Conservation (phyloP, 1,140 invertebrate species). For the Drosophila parabipectinata region DNA sequence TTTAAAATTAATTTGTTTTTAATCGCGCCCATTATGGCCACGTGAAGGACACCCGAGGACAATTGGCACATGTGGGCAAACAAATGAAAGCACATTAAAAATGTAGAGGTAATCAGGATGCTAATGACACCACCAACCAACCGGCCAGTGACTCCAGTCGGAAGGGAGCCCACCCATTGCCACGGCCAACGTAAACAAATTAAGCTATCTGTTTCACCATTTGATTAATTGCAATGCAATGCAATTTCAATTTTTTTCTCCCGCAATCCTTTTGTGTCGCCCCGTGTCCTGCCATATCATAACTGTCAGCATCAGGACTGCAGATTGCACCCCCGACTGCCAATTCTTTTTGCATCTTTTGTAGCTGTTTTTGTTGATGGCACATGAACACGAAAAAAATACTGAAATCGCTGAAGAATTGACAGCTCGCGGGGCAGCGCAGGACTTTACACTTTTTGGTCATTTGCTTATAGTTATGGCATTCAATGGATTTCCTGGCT, state of each 20-base stretch:
- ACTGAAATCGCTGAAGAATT: constrained; percentile 29
- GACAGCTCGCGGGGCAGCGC: constrained; percentile 31
- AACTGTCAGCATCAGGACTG: constrained; percentile 55
- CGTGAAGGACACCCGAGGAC: constrained; percentile 21
- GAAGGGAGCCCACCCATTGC: constrained; percentile 9
- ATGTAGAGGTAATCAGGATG: constrained; percentile 63
- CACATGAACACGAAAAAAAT: constrained; percentile 22
- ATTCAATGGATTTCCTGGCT: constrained; percentile 61
- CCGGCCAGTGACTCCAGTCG: background rate
- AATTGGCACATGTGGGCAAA: constrained; percentile 61
- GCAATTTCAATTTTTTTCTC: constrained; percentile 35
- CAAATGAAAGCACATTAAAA: constrained; percentile 67
- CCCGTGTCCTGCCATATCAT: constrained; percentile 43
- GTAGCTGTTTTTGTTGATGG: background rate
- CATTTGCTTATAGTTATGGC: constrained; percentile 63
- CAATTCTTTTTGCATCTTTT: constrained; percentile 18
- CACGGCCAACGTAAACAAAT: constrained; percentile 49
- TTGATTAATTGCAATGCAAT: constrained; percentile 74
- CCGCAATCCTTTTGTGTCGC: constrained; percentile 2
- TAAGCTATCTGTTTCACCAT: constrained; percentile 61
- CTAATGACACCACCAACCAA: constrained; percentile 34
- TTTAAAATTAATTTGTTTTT: constrained; percentile 74
- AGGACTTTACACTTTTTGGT: constrained; percentile 36
- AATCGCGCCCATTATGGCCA: constrained; percentile 43
- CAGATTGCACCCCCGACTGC: constrained; percentile 45